Evolutionary conservation across 2,113 vertebrate species (phyloP).

Genomic region (Sander vitreus): DNA sequence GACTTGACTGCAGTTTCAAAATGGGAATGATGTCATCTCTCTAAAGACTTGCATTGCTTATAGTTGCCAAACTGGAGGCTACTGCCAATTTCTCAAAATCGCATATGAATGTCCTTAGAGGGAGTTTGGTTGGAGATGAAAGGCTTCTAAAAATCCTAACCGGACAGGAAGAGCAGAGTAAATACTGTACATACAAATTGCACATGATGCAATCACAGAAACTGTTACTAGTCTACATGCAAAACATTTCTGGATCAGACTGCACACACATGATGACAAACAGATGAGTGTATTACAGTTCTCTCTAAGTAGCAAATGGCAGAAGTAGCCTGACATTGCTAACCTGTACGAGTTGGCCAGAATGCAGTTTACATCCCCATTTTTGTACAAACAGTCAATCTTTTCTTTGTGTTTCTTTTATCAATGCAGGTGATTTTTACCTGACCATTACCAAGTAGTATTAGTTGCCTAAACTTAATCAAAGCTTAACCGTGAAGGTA

Average conservation of each 20-base stretch:
- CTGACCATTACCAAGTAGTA: neutral
- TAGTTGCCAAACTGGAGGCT: conserved; percentile 37
- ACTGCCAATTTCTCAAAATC: conserved; percentile 54
- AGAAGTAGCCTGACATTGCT: neutral
- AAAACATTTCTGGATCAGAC: neutral
- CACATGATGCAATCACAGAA: neutral
- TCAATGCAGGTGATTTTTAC: neutral
- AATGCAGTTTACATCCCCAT: too few relatives aligned
- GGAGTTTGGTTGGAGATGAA: conserved; percentile 51
- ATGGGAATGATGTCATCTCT: conserved; percentile 54
- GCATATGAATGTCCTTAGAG: conserved; percentile 42
- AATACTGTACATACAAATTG: conserved; percentile 8
- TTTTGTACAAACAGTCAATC: too few relatives aligned
- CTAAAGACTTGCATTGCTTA: conserved; percentile 19
- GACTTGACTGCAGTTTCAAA: conserved; percentile 16
- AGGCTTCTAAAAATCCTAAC: conserved; percentile 32
- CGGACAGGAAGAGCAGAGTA: neutral
- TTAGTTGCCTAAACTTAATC: neutral
- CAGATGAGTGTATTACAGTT: neutral
- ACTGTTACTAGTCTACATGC: neutral
- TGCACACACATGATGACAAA: neutral
- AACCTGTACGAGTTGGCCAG: too few relatives aligned
- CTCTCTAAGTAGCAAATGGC: neutral
- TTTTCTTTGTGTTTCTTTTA: neutral
- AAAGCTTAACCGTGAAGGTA: neutral